A percentile compares a stretch with the other conserved stretches of the same genome.
phyloP scores from a whole-genome alignment of 2,888 invertebrate genomes.

The Melanargia galathea region DNA sequence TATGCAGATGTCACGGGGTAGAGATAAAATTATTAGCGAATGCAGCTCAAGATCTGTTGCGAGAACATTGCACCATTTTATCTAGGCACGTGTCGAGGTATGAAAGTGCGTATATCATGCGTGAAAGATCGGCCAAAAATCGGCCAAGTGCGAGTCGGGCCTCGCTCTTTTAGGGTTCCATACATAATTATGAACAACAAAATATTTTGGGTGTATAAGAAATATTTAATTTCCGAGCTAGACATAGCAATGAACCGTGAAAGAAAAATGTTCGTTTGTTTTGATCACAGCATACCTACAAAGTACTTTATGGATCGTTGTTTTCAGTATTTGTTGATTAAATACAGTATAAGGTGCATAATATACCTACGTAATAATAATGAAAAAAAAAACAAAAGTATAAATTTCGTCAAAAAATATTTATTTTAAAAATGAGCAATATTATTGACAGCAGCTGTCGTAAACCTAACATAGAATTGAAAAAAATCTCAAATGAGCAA shows the following conservation, averaged over 20 bases:
- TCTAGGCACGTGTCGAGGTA: not conserved
- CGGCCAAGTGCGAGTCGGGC: too few relatives aligned
- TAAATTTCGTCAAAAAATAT: slow-evolving; percentile 34
- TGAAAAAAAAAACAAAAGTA: slow-evolving; percentile 24
- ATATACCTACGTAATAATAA: too few relatives aligned
- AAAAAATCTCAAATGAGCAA: slow-evolving; percentile 54
- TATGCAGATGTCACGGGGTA: slow-evolving; percentile 27
- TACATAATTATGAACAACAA: too few relatives aligned
- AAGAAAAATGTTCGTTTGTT: too few relatives aligned
- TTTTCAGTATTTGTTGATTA: too few relatives aligned
- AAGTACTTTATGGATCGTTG: too few relatives aligned
- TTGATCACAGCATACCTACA: too few relatives aligned
- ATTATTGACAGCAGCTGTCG: slow-evolving; percentile 63
- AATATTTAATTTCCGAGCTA: too few relatives aligned
- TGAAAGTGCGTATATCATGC: not conserved
- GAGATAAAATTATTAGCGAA: slow-evolving; percentile 2
- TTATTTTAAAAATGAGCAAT: slow-evolving; percentile 49
- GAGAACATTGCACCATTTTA: not conserved
- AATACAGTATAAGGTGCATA: not conserved
- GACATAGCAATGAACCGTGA: too few relatives aligned
- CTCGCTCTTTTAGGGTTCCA: too few relatives aligned
- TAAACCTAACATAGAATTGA: slow-evolving; percentile 43
- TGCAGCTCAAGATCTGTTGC: not conserved
- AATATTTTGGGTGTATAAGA: too few relatives aligned
- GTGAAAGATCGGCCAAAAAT: too few relatives aligned